Evolutionary conservation across 2,797 vertebrate species (phyloP).

Genomic region (Hoplostethus atlanticus): DNA sequence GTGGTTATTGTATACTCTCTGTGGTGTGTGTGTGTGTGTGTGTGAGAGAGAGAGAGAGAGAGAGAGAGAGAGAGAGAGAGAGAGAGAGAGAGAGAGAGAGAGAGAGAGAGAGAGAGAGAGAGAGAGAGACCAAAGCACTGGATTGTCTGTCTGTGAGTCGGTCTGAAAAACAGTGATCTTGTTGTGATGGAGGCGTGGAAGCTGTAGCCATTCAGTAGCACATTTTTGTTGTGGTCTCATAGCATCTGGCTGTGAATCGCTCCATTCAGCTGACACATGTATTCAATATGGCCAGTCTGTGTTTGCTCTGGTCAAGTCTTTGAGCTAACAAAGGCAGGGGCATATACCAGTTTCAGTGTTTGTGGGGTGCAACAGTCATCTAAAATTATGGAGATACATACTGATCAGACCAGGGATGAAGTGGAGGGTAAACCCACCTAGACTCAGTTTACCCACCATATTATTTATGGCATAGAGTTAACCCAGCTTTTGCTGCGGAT

Average conservation of each 20-base stretch:
- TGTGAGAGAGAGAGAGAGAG: neutral
- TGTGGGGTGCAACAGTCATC: neutral
- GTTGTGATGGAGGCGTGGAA: conserved; percentile 60
- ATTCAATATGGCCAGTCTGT: conserved; percentile 57
- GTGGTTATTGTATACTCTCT: neutral
- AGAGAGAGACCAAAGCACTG: neutral
- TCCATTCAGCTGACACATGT: conserved; percentile 64
- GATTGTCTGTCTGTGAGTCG: conserved; percentile 3
- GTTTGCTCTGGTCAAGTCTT: conserved; percentile 29
- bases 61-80: too few species aligned
- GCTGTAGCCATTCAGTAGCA: conserved; percentile 24
- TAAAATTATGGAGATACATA: too few species aligned
- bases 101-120: neutral
- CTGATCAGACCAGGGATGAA: too few species aligned
- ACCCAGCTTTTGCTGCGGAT: too few species aligned
- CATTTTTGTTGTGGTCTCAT: conserved; percentile 30
- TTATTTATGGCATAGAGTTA: too few species aligned
- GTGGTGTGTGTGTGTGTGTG: conserved; percentile 6
- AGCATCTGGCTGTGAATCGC: conserved; percentile 56
- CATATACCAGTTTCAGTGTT: conserved; percentile 24
- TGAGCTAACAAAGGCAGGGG: conserved; percentile 22
- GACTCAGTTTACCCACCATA: too few species aligned
- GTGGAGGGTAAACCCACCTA: too few species aligned
- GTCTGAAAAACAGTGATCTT: conserved; percentile 61
- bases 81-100: too few species aligned